Conservation (phyloP, 2,797 vertebrate species). For the Lycodopsis pacificus region DNA sequence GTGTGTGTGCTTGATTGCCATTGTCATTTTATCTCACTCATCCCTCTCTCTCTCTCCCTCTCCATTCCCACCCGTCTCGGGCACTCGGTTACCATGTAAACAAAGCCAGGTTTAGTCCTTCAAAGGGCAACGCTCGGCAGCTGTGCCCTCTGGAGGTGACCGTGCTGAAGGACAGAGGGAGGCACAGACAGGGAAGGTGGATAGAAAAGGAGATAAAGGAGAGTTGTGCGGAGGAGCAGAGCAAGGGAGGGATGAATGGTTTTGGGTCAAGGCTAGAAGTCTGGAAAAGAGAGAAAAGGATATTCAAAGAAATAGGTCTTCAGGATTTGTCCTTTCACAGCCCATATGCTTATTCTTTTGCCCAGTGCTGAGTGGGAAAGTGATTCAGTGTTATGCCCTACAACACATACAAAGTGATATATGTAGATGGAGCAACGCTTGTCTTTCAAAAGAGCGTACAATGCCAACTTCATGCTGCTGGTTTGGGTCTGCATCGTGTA, state of each 20-base stretch:
- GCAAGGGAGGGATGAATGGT: constrained; percentile 38
- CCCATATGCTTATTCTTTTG: constrained; percentile 45
- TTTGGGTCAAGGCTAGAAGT: constrained; percentile 62
- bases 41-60: constrained; percentile 23
- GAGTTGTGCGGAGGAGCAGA: constrained; percentile 46
- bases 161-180: constrained; percentile 50
- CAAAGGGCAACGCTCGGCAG: constrained; percentile 78
- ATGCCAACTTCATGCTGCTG: not conserved
- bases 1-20: not conserved
- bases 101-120: constrained; percentile 81
- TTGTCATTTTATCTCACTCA: constrained; percentile 40
- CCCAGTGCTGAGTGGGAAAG: constrained; percentile 40
- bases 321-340: constrained; percentile 55
- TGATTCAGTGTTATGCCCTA: constrained; percentile 32
- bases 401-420: constrained; percentile 23
- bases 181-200: constrained; percentile 48
- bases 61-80: constrained; percentile 50
- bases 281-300: constrained; percentile 37
- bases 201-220: constrained; percentile 54
- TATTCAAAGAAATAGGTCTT: constrained; percentile 54
- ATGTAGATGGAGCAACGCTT: constrained; percentile 28
- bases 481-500: constrained; percentile 12
- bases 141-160: constrained; percentile 71
- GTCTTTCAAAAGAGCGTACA: constrained; percentile 18
- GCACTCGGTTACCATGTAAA: constrained; percentile 80